phyloP scores from a whole-genome alignment of 2,113 vertebrate species.

The Aptenodytes forsteri region DNA sequence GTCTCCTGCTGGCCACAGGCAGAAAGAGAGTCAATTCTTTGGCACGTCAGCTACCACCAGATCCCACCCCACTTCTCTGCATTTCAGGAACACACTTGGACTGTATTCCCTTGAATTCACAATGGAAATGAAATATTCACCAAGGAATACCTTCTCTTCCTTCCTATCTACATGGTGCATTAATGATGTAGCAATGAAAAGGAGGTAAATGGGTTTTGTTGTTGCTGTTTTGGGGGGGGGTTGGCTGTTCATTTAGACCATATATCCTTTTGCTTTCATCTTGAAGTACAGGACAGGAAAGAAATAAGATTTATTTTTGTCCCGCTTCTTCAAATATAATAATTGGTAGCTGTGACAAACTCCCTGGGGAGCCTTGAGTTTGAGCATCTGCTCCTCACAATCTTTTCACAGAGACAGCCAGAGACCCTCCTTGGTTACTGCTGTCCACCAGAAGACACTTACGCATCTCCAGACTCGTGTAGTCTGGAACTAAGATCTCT shows the following conservation, averaged over 20 bases:
- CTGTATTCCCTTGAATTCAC: background rate
- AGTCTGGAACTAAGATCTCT: background rate
- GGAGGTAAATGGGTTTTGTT: background rate
- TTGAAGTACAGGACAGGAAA: background rate
- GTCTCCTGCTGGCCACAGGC: background rate
- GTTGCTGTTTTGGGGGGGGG: background rate
- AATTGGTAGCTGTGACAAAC: background rate
- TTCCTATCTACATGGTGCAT: background rate
- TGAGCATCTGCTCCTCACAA: background rate
- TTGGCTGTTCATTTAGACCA: background rate
- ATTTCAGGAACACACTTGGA: background rate
- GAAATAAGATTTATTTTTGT: background rate
- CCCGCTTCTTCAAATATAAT: background rate
- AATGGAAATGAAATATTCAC: background rate
- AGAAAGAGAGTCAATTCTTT: background rate
- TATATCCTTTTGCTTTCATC: background rate
- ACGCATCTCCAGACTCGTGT: accelerated
- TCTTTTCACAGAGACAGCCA: background rate
- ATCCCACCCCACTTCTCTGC: background rate
- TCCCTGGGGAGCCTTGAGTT: background rate
- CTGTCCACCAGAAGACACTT: background rate
- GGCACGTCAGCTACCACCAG: background rate
- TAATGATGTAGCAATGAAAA: background rate
- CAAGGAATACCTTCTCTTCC: background rate
- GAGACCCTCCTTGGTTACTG: background rate